A percentile compares a stretch with the other conserved stretches of the same genome.
These are phyloP conservation scores for Achroia grisella DNA, from an alignment of 1,140 invertebrate genomes.

Conservation along the genomic window DNA sequence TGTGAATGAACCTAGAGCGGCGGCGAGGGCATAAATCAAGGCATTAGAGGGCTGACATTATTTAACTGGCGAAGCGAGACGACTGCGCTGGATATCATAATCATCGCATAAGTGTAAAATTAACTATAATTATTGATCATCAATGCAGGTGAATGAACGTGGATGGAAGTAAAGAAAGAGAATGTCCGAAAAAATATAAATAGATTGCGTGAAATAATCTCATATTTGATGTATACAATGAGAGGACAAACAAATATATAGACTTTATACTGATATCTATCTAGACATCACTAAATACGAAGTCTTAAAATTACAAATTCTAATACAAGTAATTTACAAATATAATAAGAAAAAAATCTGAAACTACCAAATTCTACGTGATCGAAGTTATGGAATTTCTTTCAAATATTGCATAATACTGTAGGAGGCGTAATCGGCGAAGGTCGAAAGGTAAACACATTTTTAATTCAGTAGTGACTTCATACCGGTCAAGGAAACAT, in stretches of 20 bases:
- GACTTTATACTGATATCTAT: no score
- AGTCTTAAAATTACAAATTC: no score
- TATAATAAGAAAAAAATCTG: no score
- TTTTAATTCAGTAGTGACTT: constrained; percentile 37
- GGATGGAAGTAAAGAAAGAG: no score
- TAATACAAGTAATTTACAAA: no score
- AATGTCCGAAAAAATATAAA: no score
- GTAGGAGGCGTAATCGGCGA: constrained; percentile 32
- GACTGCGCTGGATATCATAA: constrained; percentile 25
- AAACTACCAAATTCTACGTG: no score
- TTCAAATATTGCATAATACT: constrained; percentile 28
- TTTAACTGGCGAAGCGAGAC: constrained; percentile 16
- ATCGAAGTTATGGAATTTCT: no score
- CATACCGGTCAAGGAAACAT: constrained; percentile 53
- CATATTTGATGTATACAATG: no score
- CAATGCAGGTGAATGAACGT: constrained; percentile 20
- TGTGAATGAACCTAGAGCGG: constrained; percentile 24
- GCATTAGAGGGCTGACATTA: constrained; percentile 24
- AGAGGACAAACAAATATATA: no score
- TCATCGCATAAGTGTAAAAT: constrained; percentile 6
- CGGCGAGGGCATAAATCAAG: constrained; percentile 25
- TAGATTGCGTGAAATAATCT: no score
- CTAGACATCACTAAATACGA: no score
- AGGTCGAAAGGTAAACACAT: constrained; percentile 43
- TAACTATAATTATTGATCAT: constrained; percentile 23